Evolutionary conservation across 2,888 invertebrate species (phyloP).

Genomic region (Rosalia funebris): DNA sequence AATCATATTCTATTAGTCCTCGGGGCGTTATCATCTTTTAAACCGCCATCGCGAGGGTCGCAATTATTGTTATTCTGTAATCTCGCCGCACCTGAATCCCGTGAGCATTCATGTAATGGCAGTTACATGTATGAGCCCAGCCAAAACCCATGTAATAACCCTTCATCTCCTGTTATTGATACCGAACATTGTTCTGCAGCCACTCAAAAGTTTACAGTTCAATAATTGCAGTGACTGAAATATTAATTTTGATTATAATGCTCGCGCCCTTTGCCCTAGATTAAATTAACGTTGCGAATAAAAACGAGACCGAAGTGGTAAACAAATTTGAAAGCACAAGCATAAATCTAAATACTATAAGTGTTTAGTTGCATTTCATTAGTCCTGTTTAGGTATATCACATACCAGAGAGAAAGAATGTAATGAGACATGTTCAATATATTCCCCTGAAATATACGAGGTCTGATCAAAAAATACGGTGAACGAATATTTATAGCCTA

Average conservation of each 20-base stretch:
- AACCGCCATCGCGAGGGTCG: background rate
- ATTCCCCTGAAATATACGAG: too few relatives aligned
- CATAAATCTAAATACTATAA: too few relatives aligned
- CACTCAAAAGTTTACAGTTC: background rate
- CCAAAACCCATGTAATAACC: slow-evolving; percentile 10
- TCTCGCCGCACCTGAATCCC: slow-evolving; percentile 1
- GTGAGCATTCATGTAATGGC: background rate
- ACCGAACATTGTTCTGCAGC: slow-evolving; percentile 1
- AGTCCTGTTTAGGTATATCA: too few relatives aligned
- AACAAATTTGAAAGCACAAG: too few relatives aligned
- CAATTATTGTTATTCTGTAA: slow-evolving; percentile 10
- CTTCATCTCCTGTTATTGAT: slow-evolving; percentile 4
- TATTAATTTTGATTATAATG: background rate
- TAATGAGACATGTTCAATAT: too few relatives aligned
- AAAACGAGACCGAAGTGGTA: too few relatives aligned
- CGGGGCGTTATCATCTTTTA: slow-evolving; percentile 7
- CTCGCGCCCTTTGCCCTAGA: background rate
- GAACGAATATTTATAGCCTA: too few relatives aligned
- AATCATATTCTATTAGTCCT: slow-evolving; percentile 3
- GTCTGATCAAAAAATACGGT: too few relatives aligned
- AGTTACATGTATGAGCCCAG: slow-evolving; percentile 2
- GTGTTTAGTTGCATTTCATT: too few relatives aligned
- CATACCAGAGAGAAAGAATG: too few relatives aligned
- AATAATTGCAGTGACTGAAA: slow-evolving; percentile 5
- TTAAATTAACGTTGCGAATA: too few relatives aligned